phyloP scores from a whole-genome alignment of 2,113 vertebrate species.

The Melanocharis versteri region DNA sequence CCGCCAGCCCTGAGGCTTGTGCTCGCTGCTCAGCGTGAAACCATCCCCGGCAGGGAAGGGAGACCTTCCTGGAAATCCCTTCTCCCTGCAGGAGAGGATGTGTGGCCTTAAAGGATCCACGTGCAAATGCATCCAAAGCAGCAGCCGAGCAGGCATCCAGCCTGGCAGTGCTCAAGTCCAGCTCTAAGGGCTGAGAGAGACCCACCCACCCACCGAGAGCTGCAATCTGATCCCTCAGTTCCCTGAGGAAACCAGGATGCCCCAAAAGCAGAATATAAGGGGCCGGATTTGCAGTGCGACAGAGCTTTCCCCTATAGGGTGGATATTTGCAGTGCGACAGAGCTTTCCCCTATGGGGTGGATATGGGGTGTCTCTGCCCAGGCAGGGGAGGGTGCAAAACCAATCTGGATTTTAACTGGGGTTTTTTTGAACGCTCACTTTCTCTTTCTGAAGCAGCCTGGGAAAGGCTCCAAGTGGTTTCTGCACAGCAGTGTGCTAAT shows the following conservation, averaged over 20 bases:
- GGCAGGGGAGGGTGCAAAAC: not conserved
- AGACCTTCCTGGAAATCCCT: not conserved
- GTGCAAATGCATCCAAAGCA: not conserved
- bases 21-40: not conserved
- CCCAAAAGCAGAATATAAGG: not conserved
- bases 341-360: not conserved
- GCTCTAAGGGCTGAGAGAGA: not conserved
- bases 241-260: not conserved
- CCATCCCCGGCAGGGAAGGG: not conserved
- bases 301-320: not conserved
- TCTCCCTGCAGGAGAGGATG: not conserved
- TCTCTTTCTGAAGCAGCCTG: not conserved
- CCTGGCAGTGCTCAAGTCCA: not conserved
- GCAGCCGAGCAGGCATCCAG: not conserved
- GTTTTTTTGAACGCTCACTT: rapidly evolving
- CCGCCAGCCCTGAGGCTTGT: not conserved
- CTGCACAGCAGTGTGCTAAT: not conserved
- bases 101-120: not conserved
- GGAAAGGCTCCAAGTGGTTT: not conserved
- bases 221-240: rapidly evolving
- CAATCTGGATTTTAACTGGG: not conserved
- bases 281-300: rapidly evolving
- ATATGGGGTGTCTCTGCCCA: too few species aligned
- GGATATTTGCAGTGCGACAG: rapidly evolving
- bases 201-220: not conserved